Evolutionary conservation across 2,113 vertebrate species (phyloP).

Genomic region (Oryzias javanicus): DNA sequence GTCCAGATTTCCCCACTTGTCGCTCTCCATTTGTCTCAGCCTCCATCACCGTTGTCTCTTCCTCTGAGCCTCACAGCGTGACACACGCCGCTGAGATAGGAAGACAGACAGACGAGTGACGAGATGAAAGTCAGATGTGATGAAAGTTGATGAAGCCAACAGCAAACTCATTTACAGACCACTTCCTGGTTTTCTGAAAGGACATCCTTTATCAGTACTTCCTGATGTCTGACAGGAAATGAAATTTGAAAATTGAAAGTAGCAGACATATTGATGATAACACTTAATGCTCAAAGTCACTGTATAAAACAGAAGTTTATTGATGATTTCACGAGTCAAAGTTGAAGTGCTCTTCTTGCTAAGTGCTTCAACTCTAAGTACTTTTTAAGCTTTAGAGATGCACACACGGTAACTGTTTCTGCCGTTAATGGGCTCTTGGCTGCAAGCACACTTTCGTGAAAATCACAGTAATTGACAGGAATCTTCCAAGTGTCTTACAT

Average conservation of each 20-base stretch:
- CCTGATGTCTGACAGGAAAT: slow-evolving; percentile 18
- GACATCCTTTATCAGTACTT: slow-evolving; percentile 17
- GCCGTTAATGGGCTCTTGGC: too few relatives aligned
- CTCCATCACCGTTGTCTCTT: slow-evolving; percentile 28
- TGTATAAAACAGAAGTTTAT: too few relatives aligned
- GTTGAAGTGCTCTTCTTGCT: too few relatives aligned
- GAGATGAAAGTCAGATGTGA: slow-evolving; percentile 57
- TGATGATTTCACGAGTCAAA: too few relatives aligned
- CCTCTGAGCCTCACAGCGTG: slow-evolving; percentile 45
- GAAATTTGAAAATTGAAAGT: slow-evolving; percentile 17
- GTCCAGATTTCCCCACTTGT: slow-evolving; percentile 30
- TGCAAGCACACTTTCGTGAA: too few relatives aligned
- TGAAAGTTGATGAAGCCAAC: slow-evolving; percentile 55
- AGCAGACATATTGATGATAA: slow-evolving; percentile 1
- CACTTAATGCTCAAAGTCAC: neutral
- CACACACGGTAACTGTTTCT: too few relatives aligned
- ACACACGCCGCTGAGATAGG: slow-evolving; percentile 50
- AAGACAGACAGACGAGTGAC: slow-evolving; percentile 46
- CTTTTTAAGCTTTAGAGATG: too few relatives aligned
- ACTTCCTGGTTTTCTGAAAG: slow-evolving; percentile 10
- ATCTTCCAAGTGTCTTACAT: too few relatives aligned
- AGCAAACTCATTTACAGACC: slow-evolving; percentile 48
- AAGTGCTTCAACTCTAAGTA: too few relatives aligned
- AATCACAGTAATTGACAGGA: too few relatives aligned
- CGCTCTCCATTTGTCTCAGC: slow-evolving; percentile 24